These are phyloP conservation scores for Ectemnius continuus DNA, from an alignment of 2,888 invertebrate genomes.

Conservation along the genomic window DNA sequence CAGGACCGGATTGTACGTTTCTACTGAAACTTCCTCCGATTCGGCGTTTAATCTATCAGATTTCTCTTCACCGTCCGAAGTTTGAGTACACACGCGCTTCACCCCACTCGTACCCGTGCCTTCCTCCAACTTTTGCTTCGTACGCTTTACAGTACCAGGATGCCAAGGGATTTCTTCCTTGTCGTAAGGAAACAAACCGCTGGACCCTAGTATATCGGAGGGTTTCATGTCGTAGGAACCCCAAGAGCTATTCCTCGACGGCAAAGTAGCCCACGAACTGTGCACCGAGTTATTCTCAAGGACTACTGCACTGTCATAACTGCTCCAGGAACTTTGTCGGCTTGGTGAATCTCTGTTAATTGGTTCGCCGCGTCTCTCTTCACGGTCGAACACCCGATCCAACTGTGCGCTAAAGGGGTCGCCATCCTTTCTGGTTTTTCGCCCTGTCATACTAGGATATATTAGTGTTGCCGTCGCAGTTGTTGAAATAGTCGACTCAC, in stretches of 20 bases:
- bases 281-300: constrained; percentile 86
- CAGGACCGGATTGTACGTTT: constrained; percentile 73
- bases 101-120: constrained; percentile 75
- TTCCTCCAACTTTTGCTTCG: constrained; percentile 85
- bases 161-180: constrained; percentile 84
- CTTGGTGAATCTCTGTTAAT: constrained; percentile 80
- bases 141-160: constrained; percentile 85
- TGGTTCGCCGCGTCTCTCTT: constrained; percentile 78
- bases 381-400: constrained; percentile 86
- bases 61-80: constrained; percentile 67
- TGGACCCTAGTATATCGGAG: constrained; percentile 73
- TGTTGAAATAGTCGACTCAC: constrained; percentile 38
- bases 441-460: constrained; percentile 38
- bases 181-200: constrained; percentile 80
- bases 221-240: constrained; percentile 84
- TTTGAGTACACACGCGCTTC: constrained; percentile 73
- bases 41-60: constrained; percentile 67
- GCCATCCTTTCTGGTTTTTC: constrained; percentile 78
- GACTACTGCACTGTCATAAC: constrained; percentile 87
- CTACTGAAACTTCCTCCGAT: constrained; percentile 66
- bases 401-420: constrained; percentile 86
- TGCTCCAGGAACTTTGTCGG: constrained; percentile 88
- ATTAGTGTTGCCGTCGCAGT: constrained; percentile 35
- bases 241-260: constrained; percentile 86
- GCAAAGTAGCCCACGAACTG: constrained; percentile 88